Percentiles rank a stretch among this genome's conserved stretches.
These are phyloP conservation scores for Dorcus hopei DNA, from an alignment of 2,888 invertebrate genomes.

Conservation along the genomic window DNA sequence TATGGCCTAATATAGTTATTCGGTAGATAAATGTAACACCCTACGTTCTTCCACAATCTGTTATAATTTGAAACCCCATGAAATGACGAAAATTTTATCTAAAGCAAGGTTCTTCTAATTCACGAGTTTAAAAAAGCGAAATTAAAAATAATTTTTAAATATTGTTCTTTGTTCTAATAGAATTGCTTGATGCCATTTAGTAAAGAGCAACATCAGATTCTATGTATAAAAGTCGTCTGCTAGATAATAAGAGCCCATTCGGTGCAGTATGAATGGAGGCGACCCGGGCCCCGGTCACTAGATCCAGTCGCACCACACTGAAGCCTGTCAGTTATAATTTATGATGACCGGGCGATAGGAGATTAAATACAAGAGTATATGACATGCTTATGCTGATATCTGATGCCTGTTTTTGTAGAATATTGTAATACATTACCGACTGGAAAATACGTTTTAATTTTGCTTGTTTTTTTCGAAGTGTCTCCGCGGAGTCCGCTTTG, in stretches of 20 bases:
- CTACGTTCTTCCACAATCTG: no score
- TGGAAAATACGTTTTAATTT: constrained; percentile 11
- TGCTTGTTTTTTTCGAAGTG: background rate
- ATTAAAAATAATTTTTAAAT: background rate
- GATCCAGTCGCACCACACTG: constrained; percentile 28
- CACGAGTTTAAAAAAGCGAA: no score
- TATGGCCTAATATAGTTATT: constrained; percentile 4
- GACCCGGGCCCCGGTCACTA: constrained; percentile 24
- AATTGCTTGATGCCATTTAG: no score
- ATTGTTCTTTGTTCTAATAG: no score
- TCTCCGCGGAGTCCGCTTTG: no score
- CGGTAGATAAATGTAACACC: background rate
- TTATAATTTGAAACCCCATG: no score
- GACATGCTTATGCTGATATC: constrained; percentile 35
- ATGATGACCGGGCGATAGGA: constrained; percentile 34
- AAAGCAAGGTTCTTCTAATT: no score
- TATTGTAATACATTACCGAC: constrained; percentile 12
- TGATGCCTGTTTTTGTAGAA: constrained; percentile 29
- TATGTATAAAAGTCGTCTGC: background rate
- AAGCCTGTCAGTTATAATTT: constrained; percentile 34
- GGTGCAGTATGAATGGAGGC: constrained; percentile 17
- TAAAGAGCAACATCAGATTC: background rate
- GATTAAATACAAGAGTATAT: constrained; percentile 36
- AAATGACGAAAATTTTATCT: no score
- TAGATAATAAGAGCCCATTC: background rate